Percentiles rank a stretch among this genome's conserved stretches.
Evolutionary conservation across 1,140 invertebrate genomes (phyloP).

Genomic region (Drosophila orena): DNA sequence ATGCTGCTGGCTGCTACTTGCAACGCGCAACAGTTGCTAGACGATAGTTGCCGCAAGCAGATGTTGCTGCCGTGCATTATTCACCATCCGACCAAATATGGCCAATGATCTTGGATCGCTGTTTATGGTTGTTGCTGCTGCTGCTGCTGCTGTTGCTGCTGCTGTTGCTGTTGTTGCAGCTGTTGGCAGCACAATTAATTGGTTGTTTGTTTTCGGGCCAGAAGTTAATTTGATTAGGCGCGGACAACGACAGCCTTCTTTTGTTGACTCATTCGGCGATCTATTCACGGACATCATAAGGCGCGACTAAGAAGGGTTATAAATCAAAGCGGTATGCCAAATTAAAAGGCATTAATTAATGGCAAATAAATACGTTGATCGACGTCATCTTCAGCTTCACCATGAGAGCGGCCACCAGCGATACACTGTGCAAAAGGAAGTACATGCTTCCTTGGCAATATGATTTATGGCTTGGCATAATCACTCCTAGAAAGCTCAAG

Average conservation of each 20-base stretch:
- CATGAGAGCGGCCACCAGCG: background rate
- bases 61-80: conserved; percentile 20
- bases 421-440: conserved; percentile 9
- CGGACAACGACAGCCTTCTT: conserved; percentile 13
- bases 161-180: conserved; percentile 12
- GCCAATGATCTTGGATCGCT: conserved; percentile 31
- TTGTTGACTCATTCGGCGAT: conserved; percentile 34
- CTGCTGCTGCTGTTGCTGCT: conserved; percentile 4
- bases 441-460: background rate
- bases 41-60: background rate
- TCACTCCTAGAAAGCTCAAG: background rate
- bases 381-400: conserved; percentile 3
- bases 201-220: conserved; percentile 28
- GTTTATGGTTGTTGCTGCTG: conserved; percentile 14
- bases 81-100: conserved; percentile 26
- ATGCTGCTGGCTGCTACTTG: conserved; percentile 6
- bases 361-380: conserved; percentile 50
- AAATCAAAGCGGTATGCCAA: conserved; percentile 68
- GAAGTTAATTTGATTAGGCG: conserved; percentile 66
- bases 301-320: conserved; percentile 51
- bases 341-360: conserved; percentile 73
- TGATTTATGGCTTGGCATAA: conserved; percentile 1
- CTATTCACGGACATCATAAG: conserved; percentile 15
- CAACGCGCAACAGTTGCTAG: conserved; percentile 2
- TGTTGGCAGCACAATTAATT: conserved; percentile 41